phyloP scores from a whole-genome alignment of 1,140 invertebrate species.

The Drosophila bifasciata region DNA sequence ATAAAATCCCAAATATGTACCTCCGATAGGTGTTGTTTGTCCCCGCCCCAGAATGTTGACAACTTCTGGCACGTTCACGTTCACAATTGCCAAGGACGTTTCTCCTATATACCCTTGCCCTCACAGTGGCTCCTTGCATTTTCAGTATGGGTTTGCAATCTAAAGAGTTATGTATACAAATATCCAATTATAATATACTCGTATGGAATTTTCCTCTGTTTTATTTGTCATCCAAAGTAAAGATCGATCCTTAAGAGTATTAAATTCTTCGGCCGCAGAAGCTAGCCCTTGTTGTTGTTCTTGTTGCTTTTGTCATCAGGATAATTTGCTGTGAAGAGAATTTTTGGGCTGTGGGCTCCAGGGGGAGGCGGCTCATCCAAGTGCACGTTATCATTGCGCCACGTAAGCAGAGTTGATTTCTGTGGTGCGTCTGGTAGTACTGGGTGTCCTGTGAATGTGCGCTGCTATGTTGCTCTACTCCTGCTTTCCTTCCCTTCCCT shows the following conservation, averaged over 20 bases:
- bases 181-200: no score
- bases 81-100: slow-evolving; percentile 37
- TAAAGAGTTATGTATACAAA: no score
- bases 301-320: slow-evolving; percentile 40
- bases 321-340: slow-evolving; percentile 48
- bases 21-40: slow-evolving; percentile 23
- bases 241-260: no score
- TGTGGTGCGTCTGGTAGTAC: slow-evolving; percentile 9
- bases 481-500: not conserved
- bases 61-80: slow-evolving; percentile 37
- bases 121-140: no score
- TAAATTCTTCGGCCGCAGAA: no score
- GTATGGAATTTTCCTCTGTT: no score
- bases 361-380: slow-evolving; percentile 46
- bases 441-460: no score
- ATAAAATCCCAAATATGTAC: slow-evolving; percentile 36
- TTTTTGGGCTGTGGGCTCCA: no score
- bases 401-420: slow-evolving; percentile 54
- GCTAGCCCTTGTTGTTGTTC: slow-evolving; percentile 2
- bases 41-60: slow-evolving; percentile 16
- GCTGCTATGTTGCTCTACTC: not conserved
- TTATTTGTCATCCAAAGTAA: no score
- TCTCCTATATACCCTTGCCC: no score
- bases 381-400: slow-evolving; percentile 60
- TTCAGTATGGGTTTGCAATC: no score